Base-by-base conservation (phyloP, 2,113 vertebrate species). In the Ciconia boyciana region DNA sequence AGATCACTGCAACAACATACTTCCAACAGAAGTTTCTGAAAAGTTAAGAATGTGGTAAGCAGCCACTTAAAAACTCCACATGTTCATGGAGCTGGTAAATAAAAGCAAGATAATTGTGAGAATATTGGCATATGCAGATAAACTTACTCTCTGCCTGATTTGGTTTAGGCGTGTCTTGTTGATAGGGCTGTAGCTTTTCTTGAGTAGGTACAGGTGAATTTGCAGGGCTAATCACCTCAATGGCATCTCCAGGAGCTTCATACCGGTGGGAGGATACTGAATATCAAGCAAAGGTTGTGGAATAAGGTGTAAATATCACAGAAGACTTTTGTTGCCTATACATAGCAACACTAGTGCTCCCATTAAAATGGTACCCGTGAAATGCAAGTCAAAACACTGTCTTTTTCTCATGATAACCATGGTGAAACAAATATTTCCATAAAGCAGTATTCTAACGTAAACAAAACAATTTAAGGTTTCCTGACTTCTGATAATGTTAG, bases 201-300 rank as follows among this genome's bases (percentile, higher is more conserved):
- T 99, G 99, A 80, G 98, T 66, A 13, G 98, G 99, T 39, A 98
- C 98, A 25, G 99, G 99, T 26, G 99, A 99, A 96, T 96, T 99
- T 87, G 99, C 99, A 62, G 99, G 99, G 89, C 99, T 99, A 72
- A 99, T 99, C 91, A 99, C 99, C 97, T 99, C 99, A 75, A 99
- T 99, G 81, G 99, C 98, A 92, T 99, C 99, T 89, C 98, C 98
- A 77, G 98, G 94, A 90, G 98, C 97, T 83, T 99, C 99, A 95
- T 99, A 99, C 41, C 99, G 99, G 95, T 98, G 99, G 68, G 99
- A 99, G 83, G 99, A 98, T 93, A 99, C 99, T 99, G 97, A 97
- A 48, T 26, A 66, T 39, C 48, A 89, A 93, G 87, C 95, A 96
- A 58, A 94, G 81, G 32, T 93, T 62, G 64, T 90, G 65, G 91